Evolutionary conservation across 1,140 invertebrate genomes (phyloP).

Genomic region (Stenopsyche tienmushanensis): DNA sequence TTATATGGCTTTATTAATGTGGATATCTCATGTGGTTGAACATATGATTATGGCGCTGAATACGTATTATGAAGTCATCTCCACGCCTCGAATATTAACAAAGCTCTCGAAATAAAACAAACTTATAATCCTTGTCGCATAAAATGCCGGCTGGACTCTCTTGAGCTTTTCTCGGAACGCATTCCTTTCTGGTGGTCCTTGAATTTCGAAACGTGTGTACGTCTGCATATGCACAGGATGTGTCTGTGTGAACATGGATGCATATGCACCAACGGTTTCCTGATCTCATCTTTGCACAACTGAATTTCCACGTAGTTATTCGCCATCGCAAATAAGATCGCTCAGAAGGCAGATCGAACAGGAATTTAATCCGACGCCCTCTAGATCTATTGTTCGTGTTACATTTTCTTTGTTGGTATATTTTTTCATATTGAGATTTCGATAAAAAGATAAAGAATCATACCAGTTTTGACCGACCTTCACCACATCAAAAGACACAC

Average conservation of each 20-base stretch:
- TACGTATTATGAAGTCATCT: slow-evolving; percentile 4
- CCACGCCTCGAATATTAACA: slow-evolving; percentile 30
- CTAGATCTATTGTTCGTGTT: background rate
- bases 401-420: background rate
- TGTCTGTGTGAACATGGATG: background rate
- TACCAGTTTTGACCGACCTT: too few relatives aligned
- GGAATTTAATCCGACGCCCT: too few relatives aligned
- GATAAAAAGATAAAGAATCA: too few relatives aligned
- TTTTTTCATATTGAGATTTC: too few relatives aligned
- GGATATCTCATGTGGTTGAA: too few relatives aligned
- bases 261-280: background rate
- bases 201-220: slow-evolving; percentile 6
- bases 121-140: slow-evolving; percentile 37
- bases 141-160: slow-evolving; percentile 22
- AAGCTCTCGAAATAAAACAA: slow-evolving; percentile 32
- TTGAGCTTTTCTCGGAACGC: slow-evolving; percentile 37
- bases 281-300: too few relatives aligned
- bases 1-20: background rate
- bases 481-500: too few relatives aligned
- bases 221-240: background rate
- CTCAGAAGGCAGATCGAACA: too few relatives aligned
- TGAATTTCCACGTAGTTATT: too few relatives aligned
- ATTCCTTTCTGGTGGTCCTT: slow-evolving; percentile 35
- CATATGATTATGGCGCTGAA: slow-evolving; percentile 4
- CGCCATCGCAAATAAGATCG: too few relatives aligned